Base-by-base conservation (phyloP, 1,140 invertebrate species). In the Araneus ventricosus region DNA sequence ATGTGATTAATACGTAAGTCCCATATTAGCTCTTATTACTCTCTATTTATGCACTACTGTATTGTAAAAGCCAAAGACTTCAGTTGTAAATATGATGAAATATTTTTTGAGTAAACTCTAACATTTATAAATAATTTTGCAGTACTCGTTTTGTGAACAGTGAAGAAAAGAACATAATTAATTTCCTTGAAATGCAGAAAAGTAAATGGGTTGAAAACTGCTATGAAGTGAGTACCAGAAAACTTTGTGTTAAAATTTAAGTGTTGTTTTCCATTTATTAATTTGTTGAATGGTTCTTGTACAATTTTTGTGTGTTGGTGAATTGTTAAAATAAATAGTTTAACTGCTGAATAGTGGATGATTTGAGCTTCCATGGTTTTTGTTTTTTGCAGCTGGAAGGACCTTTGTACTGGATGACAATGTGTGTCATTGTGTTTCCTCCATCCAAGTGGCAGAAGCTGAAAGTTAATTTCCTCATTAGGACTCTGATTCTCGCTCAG, bases 1-100 rank as follows among this genome's bases (percentile, higher is more conserved):
- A 99, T 95, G 98, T 99, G 80, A 97, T 99, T 92, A 99, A 98
- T 95, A 98, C 98, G 97, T 98, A 95, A 96, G 97, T 97, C 30
- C n/a, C 6, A 63, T n/a, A 27, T 45, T 45, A 52, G 45, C 45
- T 59, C 88, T 90, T 91, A 34, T 39, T 89, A 63, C 85, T 86
- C 2, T 90, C 3, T 27, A 30, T 67, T 4, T 67, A 4, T 67
- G 8, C 5, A 24, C 10, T 7, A 30, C 22, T 94, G 10, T 20
- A 37, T 20, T 41, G 27, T 52, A 34, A 52, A 5, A 79, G 24
- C 39, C 63, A 10, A 61, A 52, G 27, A 39, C 41, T 52, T 45
- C 8, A n/a, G 5, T n/a, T 30, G 10, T 5, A 2, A 75, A 30
- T 34, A 37, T 1, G 6, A 27, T 24, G 5, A 70, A 5, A 10